A percentile compares a stretch with the other conserved stretches of the same genome.
Evolutionary conservation across 2,113 vertebrate genomes (phyloP).

Genomic region (Desmodus rotundus): DNA sequence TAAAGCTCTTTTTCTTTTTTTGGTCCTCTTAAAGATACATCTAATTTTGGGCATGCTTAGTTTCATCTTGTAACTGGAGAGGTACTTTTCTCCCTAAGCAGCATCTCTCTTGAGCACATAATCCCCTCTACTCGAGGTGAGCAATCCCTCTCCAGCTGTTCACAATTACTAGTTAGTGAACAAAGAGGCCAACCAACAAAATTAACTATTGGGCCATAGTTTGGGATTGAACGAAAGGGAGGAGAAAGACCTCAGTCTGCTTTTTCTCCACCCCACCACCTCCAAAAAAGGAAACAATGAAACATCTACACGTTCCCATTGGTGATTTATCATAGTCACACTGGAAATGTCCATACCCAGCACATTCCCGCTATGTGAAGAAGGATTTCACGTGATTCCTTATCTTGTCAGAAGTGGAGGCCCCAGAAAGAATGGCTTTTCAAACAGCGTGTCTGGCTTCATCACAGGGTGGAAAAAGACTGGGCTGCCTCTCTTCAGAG

Average conservation of each 20-base stretch:
- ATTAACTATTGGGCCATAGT: neutral
- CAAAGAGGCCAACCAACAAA: conserved; percentile 34
- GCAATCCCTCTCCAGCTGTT: conserved; percentile 44
- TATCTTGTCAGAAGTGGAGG: neutral
- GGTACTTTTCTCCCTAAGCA: neutral
- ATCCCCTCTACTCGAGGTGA: conserved; percentile 43
- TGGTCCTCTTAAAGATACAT: neutral
- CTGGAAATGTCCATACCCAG: neutral
- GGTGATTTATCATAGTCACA: neutral
- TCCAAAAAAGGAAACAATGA: neutral
- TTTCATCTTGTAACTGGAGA: conserved; percentile 26
- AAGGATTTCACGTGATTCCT: neutral
- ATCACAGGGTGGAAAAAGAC: neutral
- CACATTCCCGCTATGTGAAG: neutral
- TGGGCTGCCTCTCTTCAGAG: neutral
- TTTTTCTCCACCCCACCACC: neutral
- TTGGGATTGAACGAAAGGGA: conserved; percentile 30
- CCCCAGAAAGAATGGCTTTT: neutral
- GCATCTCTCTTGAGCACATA: conserved; percentile 7
- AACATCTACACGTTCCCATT: neutral
- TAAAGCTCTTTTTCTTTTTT: conserved; percentile 2
- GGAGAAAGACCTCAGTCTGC: conserved; percentile 14
- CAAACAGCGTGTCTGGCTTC: neutral
- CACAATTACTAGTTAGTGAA: conserved; percentile 29
- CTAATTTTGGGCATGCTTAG: neutral